Evolutionary conservation across 2,797 vertebrate genomes (phyloP).

Genomic region (Argyrosomus regius): DNA sequence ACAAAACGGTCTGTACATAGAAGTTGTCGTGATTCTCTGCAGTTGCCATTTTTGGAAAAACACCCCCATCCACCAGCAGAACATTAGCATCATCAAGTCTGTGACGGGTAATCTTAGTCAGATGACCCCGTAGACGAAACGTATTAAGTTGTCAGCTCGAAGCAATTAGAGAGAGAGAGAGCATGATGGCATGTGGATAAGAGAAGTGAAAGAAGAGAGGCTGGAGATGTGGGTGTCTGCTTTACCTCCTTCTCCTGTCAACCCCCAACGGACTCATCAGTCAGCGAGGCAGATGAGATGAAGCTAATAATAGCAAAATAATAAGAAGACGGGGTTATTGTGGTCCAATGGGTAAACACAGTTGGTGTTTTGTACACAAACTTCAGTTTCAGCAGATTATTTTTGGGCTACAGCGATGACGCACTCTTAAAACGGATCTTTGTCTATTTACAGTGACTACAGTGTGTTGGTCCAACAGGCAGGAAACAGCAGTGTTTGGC

Average conservation of each 20-base stretch:
- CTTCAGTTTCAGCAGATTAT: neutral
- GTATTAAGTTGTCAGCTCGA: conserved; percentile 41
- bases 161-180: conserved; percentile 42
- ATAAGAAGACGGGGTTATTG: neutral
- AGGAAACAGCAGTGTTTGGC: neutral
- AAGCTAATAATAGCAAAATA: neutral
- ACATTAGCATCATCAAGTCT: conserved; percentile 1
- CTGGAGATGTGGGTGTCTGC: conserved; percentile 26
- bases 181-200: conserved; percentile 7
- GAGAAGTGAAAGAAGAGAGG: conserved; percentile 44
- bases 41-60: neutral
- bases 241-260: conserved; percentile 23
- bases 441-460: conserved; percentile 1
- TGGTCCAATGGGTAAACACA: neutral
- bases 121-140: conserved; percentile 28
- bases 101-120: conserved; percentile 9
- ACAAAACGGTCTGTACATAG: neutral
- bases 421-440: neutral
- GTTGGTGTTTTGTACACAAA: conserved; percentile 17
- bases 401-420: neutral
- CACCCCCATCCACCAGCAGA: neutral
- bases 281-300: conserved; percentile 1
- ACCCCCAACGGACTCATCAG: neutral
- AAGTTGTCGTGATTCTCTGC: neutral
- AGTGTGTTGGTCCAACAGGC: neutral